Evolutionary conservation across 2,113 vertebrate genomes (phyloP).

Genomic region (Leptosomus discolor): DNA sequence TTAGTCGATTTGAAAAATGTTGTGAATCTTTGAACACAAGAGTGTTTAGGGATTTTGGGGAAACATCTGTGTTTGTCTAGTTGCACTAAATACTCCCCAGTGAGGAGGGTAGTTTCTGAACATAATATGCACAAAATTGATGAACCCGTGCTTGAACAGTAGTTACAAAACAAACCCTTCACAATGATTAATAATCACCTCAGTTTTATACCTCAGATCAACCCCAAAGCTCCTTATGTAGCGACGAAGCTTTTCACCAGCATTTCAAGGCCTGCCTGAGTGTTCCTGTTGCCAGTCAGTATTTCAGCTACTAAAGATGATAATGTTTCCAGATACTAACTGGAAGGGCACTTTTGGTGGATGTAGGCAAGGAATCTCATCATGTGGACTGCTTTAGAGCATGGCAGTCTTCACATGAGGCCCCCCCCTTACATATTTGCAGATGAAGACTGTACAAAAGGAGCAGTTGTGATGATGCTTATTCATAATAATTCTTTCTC

Average conservation of each 20-base stretch:
- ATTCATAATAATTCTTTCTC: not conserved
- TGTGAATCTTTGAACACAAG: not conserved
- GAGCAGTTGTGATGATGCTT: not conserved
- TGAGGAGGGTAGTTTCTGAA: not conserved
- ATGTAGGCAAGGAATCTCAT: not conserved
- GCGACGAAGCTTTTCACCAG: not conserved
- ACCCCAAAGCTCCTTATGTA: not conserved
- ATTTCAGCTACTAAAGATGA: not conserved
- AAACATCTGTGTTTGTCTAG: constrained; percentile 46
- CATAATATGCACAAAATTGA: constrained; percentile 21
- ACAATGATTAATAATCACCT: not conserved
- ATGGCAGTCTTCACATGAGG: accelerated
- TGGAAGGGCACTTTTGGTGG: not conserved
- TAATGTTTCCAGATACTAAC: not conserved
- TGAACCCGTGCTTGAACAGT: not conserved
- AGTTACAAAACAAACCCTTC: not conserved
- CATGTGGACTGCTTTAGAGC: no score
- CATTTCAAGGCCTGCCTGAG: not conserved
- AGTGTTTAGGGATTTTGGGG: constrained; percentile 6
- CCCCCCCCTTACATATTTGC: not conserved
- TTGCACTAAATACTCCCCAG: constrained; percentile 20
- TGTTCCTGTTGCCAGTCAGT: not conserved
- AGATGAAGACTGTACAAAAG: not conserved
- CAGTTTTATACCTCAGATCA: not conserved
- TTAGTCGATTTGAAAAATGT: constrained; percentile 3